A percentile compares a stretch with the other conserved stretches of the same genome.
These are phyloP conservation scores for Hydrozoanthus gracilis DNA, from an alignment of 92 coral and sea anemone species.

Conservation along the genomic window DNA sequence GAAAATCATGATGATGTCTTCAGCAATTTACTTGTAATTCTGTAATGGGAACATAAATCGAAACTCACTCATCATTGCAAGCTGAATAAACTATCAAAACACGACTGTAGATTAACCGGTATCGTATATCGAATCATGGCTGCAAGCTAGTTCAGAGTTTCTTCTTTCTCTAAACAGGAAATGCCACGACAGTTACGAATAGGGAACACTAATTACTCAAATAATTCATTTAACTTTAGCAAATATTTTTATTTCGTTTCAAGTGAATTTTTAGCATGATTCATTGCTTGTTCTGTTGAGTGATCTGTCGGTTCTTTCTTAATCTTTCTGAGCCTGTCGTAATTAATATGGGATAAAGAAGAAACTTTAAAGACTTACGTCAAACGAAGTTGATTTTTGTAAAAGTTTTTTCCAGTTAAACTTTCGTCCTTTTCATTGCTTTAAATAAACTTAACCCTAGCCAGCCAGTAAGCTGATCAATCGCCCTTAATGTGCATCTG, in stretches of 20 bases:
- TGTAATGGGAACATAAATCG: conserved; percentile 17
- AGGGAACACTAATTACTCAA: background rate
- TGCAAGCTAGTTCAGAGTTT: background rate
- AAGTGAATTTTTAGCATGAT: background rate
- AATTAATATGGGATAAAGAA: no score
- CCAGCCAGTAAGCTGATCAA: no score
- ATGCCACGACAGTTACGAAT: background rate
- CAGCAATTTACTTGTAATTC: background rate
- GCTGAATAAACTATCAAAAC: conserved; percentile 29
- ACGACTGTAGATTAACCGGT: background rate
- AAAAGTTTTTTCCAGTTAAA: no score
- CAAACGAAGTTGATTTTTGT: no score
- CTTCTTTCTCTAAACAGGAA: conserved; percentile 9
- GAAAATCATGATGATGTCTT: background rate
- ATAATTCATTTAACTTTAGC: background rate
- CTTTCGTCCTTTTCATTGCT: no score
- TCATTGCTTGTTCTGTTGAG: background rate
- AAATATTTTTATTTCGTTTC: background rate
- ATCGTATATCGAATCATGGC: background rate
- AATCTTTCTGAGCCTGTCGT: no score
- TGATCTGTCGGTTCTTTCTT: no score
- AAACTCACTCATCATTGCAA: background rate
- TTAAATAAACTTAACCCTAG: no score
- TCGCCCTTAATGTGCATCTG: no score
- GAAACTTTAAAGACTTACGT: no score